These are phyloP conservation scores for Murina feae DNA, from an alignment of 2,113 vertebrate genomes.

Conservation along the genomic window DNA sequence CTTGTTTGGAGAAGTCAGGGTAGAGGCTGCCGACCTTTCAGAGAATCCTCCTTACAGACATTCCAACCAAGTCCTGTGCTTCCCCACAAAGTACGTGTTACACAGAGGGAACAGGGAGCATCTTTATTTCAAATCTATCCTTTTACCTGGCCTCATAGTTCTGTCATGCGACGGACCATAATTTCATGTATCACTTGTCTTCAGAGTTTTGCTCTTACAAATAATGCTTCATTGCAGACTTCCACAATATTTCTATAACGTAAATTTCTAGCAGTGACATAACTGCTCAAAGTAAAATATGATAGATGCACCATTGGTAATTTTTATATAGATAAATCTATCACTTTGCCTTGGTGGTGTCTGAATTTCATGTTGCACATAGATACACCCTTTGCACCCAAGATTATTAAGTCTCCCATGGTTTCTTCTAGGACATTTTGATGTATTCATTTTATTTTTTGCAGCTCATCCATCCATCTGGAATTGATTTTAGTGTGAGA, in stretches of 20 bases:
- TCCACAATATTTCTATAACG: background rate
- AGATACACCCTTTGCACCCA: background rate
- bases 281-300: background rate
- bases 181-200: background rate
- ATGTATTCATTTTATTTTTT: background rate
- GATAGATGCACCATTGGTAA: background rate
- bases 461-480: background rate
- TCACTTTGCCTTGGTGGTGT: background rate
- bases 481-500: background rate
- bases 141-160: background rate
- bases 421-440: background rate
- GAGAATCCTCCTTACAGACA: no score
- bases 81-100: background rate
- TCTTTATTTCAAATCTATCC: background rate
- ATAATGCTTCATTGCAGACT: background rate
- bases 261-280: background rate
- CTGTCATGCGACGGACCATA: background rate
- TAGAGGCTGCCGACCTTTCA: no score
- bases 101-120: background rate
- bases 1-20: no score
- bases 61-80: no score
- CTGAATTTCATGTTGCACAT: background rate
- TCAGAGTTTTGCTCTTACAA: constrained; percentile 30
- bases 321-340: background rate
- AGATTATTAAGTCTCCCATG: background rate